Base-by-base conservation (phyloP, 2,113 vertebrate genomes). In the Lasiurus borealis region DNA sequence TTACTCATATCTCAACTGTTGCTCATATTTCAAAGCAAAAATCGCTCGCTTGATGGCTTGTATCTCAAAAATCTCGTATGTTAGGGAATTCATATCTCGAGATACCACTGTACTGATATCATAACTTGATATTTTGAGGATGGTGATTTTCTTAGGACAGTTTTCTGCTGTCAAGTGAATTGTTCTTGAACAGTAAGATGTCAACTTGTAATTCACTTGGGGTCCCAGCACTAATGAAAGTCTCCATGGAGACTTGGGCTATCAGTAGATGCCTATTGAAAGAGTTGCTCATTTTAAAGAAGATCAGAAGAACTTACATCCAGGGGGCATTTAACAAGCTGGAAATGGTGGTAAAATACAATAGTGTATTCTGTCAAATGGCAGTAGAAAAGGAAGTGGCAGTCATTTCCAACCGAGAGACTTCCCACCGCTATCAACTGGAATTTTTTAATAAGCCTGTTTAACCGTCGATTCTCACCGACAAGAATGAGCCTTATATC, bases 401-500 rank as follows among this genome's bases (percentile, higher is more conserved):
- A 52, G 90, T 23, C 31, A 64, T 75, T 96, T 91, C 76, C 88
- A 87, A 59, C 6, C 16, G 31, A 80, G 78, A 89, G 12, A 27
- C 64, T 93, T 23, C 59, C 44, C 40, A 29, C 34, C 82, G 54
- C 44, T 95, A 57, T 64, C 90, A 87, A 82, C 31, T 82, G 76
- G 66, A 36, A 88, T 91, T 94, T 88, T 93, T 91, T 85, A 78
- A 68, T 75, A 71, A 93, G 34, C 85, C 52, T 72, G 88, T 88
- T 72, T 87, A 92, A 83, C 78, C 72, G 54, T 66, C 8, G 14
- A 73, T 90, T 96, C 90, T 95, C 76, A 89, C n/a, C 80, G 77
- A 81, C 11, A 96, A 94, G 80, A 94, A 96, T 82, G 77, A 34
- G 87, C 59, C 64, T 89, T 25, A 90, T 85, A 81, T 91, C 93